Conservation (phyloP, 1,140 invertebrate species). For the Pseudomyrmex dendroicus region DNA sequence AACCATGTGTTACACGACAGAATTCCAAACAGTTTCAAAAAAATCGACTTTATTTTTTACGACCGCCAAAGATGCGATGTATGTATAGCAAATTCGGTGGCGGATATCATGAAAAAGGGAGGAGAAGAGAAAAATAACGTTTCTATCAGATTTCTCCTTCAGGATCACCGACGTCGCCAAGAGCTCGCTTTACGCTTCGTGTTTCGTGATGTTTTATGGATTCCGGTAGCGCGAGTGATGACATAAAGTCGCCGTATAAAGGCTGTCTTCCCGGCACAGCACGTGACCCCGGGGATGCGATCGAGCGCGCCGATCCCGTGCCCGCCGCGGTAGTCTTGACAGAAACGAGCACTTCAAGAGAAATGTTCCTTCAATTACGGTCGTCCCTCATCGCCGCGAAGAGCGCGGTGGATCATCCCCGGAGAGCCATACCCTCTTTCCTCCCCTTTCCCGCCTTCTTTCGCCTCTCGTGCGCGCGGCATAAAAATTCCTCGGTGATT, state of each 20-base stretch:
- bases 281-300: slow-evolving; percentile 38
- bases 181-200: slow-evolving; percentile 63
- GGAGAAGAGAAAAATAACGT: slow-evolving; percentile 14
- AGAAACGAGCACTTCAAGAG: slow-evolving; percentile 54
- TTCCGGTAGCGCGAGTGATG: slow-evolving; percentile 61
- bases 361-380: slow-evolving; percentile 59
- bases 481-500: slow-evolving; percentile 62
- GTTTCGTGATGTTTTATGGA: slow-evolving; percentile 66
- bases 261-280: slow-evolving; percentile 2
- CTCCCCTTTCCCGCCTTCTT: no score
- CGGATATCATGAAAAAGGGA: not conserved
- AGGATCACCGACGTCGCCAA: slow-evolving; percentile 4
- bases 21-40: not conserved
- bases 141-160: slow-evolving; percentile 26
- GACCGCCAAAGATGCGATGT: no score
- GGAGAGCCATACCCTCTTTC: slow-evolving; percentile 30
- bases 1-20: no score
- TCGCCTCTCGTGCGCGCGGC: not conserved
- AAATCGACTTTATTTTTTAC: slow-evolving; percentile 5
- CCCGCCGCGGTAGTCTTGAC: slow-evolving; percentile 8
- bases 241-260: slow-evolving; percentile 64
- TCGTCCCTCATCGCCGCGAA: not conserved
- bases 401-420: slow-evolving; percentile 9
- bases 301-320: not conserved
- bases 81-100: slow-evolving; percentile 23